Percentiles rank a stretch among this genome's conserved stretches.
phyloP scores from a whole-genome alignment of 1,140 invertebrate species.

The Prorops nasuta region DNA sequence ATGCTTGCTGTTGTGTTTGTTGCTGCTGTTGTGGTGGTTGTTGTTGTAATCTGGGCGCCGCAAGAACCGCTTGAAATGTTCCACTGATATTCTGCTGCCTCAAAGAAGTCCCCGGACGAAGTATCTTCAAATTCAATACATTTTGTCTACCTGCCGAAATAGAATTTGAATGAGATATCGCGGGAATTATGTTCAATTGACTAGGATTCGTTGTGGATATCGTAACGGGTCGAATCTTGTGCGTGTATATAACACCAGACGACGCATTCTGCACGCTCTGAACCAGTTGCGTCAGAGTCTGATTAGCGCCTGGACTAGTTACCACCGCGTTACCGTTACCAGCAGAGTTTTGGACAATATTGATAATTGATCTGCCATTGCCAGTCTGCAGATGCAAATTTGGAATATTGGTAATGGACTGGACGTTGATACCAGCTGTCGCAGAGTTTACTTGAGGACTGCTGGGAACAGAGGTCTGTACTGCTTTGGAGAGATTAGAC shows the following conservation, averaged over 20 bases:
- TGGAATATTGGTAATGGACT: slow-evolving; percentile 45
- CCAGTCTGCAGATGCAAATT: slow-evolving; percentile 42
- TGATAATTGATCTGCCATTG: slow-evolving; percentile 40
- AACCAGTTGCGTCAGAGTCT: slow-evolving; percentile 47
- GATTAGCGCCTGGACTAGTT: slow-evolving; percentile 28
- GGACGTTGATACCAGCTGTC: slow-evolving; percentile 31
- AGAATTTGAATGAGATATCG: slow-evolving; percentile 46
- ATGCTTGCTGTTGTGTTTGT: slow-evolving; percentile 25
- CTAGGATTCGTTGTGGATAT: slow-evolving; percentile 47
- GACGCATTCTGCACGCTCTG: slow-evolving; percentile 44
- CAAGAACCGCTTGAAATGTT: slow-evolving; percentile 42
- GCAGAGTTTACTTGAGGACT: slow-evolving; percentile 23
- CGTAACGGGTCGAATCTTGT: slow-evolving; percentile 51
- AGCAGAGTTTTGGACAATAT: slow-evolving; percentile 42
- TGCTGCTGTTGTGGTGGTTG: slow-evolving; percentile 28
- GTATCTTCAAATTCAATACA: slow-evolving; percentile 50
- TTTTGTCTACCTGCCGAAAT: slow-evolving; percentile 37
- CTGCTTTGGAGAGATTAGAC: slow-evolving; percentile 45
- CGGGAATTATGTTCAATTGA: slow-evolving; percentile 47
- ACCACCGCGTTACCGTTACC: slow-evolving; percentile 24
- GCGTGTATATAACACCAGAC: slow-evolving; percentile 51
- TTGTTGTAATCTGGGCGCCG: slow-evolving; percentile 41
- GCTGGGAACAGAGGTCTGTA: slow-evolving; percentile 46
- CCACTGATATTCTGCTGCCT: slow-evolving; percentile 36
- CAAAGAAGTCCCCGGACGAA: slow-evolving; percentile 27